A percentile compares a stretch with the other conserved stretches of the same genome.
phyloP scores from a whole-genome alignment of 2,113 vertebrate species.

The Peromyscus polionotus region DNA sequence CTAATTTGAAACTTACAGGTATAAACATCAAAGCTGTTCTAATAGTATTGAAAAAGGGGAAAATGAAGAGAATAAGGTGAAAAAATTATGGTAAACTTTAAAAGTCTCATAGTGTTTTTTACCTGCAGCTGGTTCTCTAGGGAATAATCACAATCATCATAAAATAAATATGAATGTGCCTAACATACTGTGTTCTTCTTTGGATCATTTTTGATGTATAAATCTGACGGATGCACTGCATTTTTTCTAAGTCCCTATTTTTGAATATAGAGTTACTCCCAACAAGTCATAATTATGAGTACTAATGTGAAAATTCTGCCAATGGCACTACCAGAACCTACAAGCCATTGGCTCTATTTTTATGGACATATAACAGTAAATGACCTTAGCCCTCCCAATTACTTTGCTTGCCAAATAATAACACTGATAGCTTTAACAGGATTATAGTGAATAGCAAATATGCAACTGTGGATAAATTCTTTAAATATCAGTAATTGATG shows the following conservation, averaged over 20 bases:
- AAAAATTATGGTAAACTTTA: slow-evolving; percentile 30
- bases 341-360: not conserved
- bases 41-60: slow-evolving; percentile 38
- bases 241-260: not conserved
- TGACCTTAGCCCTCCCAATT: not conserved
- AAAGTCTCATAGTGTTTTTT: slow-evolving; percentile 32
- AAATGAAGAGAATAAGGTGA: not conserved
- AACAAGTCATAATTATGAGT: not conserved
- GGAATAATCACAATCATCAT: not conserved
- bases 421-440: not conserved
- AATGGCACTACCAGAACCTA: not conserved
- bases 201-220: not conserved
- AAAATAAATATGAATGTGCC: not conserved
- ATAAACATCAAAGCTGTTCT: slow-evolving; percentile 62
- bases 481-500: not conserved
- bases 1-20: not conserved
- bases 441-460: not conserved
- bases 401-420: not conserved
- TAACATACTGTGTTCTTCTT: not conserved
- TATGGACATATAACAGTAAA: not conserved
- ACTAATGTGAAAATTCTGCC: not conserved
- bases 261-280: not conserved
- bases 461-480: not conserved
- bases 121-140: not conserved
- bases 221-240: too few relatives aligned